Evolutionary conservation across 2,113 vertebrate species (phyloP).

Genomic region (Chloropsis hardwickii): DNA sequence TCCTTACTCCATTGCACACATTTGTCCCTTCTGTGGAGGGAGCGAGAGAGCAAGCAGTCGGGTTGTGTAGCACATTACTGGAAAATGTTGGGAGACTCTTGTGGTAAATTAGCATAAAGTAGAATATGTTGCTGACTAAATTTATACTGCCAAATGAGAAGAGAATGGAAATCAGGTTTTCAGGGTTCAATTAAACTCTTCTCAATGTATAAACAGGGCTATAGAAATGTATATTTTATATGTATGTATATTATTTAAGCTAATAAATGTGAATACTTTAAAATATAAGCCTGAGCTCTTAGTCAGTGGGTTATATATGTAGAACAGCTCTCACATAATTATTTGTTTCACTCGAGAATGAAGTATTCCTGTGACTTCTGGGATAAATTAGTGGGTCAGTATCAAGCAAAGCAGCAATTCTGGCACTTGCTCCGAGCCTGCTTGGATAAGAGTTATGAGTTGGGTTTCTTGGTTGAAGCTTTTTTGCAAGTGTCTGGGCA

Average conservation of each 20-base stretch:
- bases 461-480: neutral
- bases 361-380: neutral
- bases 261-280: conserved; percentile 25
- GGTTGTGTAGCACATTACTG: fast-evolving
- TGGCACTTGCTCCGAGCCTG: neutral
- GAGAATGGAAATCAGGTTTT: neutral
- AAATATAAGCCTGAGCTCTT: neutral
- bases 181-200: conserved; percentile 9
- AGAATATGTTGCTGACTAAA: neutral
- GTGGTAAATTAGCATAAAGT: neutral
- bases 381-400: neutral
- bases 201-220: neutral
- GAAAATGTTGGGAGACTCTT: neutral
- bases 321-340: neutral
- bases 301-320: neutral
- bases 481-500: neutral
- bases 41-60: neutral
- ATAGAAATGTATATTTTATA: neutral
- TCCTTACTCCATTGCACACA: neutral
- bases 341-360: neutral
- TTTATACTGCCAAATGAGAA: neutral
- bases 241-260: neutral
- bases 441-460: neutral
- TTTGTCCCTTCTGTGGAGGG: neutral
- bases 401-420: neutral